phyloP scores from a whole-genome alignment of 2,797 vertebrate species.

The Pachyuromys duprasi region DNA sequence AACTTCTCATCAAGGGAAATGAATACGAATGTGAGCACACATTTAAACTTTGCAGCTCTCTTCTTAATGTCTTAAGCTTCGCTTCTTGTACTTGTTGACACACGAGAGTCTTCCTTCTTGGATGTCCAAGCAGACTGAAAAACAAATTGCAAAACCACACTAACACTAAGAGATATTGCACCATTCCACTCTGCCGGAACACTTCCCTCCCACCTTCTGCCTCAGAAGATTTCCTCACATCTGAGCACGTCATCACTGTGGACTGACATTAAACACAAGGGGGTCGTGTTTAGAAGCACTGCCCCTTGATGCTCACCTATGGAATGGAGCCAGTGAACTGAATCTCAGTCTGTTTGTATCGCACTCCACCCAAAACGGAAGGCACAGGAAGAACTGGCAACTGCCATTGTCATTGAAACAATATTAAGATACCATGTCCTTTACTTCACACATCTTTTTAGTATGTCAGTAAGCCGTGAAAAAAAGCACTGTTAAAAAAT shows the following conservation, averaged over 20 bases:
- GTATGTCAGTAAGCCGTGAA: background rate
- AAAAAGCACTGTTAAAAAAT: background rate
- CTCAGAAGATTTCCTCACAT: slow-evolving; percentile 85
- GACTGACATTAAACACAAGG: slow-evolving; percentile 80
- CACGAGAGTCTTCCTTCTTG: slow-evolving; percentile 73
- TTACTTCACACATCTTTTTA: background rate
- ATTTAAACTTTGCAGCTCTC: slow-evolving; percentile 48
- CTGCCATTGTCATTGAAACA: background rate
- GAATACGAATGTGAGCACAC: background rate
- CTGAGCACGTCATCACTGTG: slow-evolving; percentile 83
- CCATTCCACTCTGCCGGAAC: slow-evolving; percentile 73
- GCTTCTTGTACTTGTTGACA: slow-evolving; percentile 78
- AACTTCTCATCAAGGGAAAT: slow-evolving; percentile 78
- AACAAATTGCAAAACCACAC: slow-evolving; percentile 87
- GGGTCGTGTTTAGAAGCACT: slow-evolving; percentile 62
- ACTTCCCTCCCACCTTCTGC: slow-evolving; percentile 62
- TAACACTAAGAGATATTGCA: slow-evolving; percentile 79
- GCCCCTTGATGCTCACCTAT: slow-evolving; percentile 66
- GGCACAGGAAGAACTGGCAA: background rate
- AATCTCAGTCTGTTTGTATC: background rate
- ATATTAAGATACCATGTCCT: background rate
- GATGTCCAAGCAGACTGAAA: slow-evolving; percentile 84
- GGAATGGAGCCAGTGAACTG: background rate
- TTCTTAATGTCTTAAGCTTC: slow-evolving; percentile 73
- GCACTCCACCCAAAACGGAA: background rate